These are phyloP conservation scores for Lophius americanus DNA, from an alignment of 2,797 vertebrate species.

Conservation along the genomic window DNA sequence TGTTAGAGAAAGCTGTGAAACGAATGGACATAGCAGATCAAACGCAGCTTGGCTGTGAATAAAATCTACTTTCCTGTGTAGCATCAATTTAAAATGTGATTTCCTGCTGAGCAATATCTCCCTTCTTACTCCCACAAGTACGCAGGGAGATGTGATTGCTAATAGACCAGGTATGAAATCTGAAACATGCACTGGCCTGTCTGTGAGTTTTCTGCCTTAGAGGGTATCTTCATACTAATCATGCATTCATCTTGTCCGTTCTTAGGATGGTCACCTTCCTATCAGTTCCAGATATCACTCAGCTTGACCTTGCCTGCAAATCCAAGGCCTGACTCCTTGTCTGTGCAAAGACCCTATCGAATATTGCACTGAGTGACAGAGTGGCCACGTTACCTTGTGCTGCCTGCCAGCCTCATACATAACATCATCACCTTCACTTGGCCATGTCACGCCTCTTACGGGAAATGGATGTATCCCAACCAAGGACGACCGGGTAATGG, in stretches of 20 bases:
- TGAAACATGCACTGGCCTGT: slow-evolving; percentile 40
- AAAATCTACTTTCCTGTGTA: slow-evolving; percentile 73
- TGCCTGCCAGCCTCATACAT: slow-evolving; percentile 75
- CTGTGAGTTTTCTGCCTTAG: neutral
- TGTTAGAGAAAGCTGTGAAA: slow-evolving; percentile 59
- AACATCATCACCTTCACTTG: slow-evolving; percentile 80
- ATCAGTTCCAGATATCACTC: slow-evolving; percentile 56
- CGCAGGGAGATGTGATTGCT: slow-evolving; percentile 30
- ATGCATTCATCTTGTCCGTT: slow-evolving; percentile 20
- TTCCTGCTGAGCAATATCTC: slow-evolving; percentile 57
- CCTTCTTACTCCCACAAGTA: slow-evolving; percentile 41
- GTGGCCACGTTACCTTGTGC: slow-evolving; percentile 75
- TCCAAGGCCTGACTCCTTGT: slow-evolving; percentile 62
- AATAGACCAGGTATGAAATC: slow-evolving; percentile 42
- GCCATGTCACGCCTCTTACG: slow-evolving; percentile 68
- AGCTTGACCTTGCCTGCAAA: slow-evolving; percentile 63
- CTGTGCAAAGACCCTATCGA: slow-evolving; percentile 60
- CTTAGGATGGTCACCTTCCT: slow-evolving; percentile 44
- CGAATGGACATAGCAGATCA: slow-evolving; percentile 73
- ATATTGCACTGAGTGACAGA: slow-evolving; percentile 62
- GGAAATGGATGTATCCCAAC: slow-evolving; percentile 69
- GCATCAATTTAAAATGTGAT: slow-evolving; percentile 72
- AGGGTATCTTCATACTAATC: slow-evolving; percentile 5
- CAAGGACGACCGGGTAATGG: slow-evolving; percentile 81
- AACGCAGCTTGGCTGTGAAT: slow-evolving; percentile 67